Evolutionary conservation across 2,797 vertebrate genomes (phyloP).

Genomic region (Leuciscus waleckii): DNA sequence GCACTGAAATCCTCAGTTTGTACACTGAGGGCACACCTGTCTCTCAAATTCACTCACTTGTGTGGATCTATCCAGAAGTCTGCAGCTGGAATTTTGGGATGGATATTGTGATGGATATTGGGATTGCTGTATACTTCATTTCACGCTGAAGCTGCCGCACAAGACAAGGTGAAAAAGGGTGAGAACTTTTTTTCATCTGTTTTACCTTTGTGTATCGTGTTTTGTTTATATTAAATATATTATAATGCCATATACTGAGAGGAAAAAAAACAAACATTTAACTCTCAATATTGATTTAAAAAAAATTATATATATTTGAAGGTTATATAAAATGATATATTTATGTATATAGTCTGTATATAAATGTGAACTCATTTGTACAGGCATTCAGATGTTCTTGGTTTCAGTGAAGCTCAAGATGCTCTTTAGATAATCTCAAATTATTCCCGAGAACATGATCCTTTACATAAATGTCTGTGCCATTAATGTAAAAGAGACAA

Average conservation of each 20-base stretch:
- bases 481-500: not conserved
- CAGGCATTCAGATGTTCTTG: not conserved
- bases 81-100: slow-evolving; percentile 9
- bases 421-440: not conserved
- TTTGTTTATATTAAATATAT: not conserved
- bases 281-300: not conserved
- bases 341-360: not conserved
- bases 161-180: slow-evolving; percentile 34
- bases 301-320: not conserved
- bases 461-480: not conserved
- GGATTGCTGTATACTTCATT: slow-evolving; percentile 9
- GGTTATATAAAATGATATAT: not conserved
- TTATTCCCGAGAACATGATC: not conserved
- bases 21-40: slow-evolving; percentile 46
- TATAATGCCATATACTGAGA: not conserved
- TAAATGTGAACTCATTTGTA: too few species aligned
- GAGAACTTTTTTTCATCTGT: slow-evolving; percentile 37
- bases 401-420: not conserved
- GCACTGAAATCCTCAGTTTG: slow-evolving; percentile 20
- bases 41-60: slow-evolving; percentile 33
- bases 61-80: slow-evolving; percentile 49
- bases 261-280: not conserved
- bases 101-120: slow-evolving; percentile 19
- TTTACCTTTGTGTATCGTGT: not conserved
- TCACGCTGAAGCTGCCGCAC: slow-evolving; percentile 8